A percentile compares a stretch with the other conserved stretches of the same genome.
Evolutionary conservation across 2,113 vertebrate genomes (phyloP).

Genomic region (Thermophis baileyi): DNA sequence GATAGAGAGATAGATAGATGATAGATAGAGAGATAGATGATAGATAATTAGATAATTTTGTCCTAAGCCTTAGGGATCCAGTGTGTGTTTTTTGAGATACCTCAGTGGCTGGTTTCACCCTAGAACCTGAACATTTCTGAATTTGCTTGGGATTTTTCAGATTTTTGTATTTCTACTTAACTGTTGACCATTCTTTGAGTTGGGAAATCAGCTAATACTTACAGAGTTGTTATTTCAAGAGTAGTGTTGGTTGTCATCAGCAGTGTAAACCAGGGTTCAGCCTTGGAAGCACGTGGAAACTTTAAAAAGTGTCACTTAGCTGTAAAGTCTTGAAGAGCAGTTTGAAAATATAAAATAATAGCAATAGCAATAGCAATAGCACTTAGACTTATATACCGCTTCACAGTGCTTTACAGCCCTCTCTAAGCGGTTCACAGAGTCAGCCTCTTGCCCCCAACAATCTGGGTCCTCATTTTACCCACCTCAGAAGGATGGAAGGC

Average conservation of each 20-base stretch:
- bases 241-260: not conserved
- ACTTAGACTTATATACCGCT: no score
- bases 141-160: not conserved
- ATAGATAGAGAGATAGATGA: no score
- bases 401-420: no score
- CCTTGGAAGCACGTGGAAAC: not conserved
- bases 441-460: no score
- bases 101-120: not conserved
- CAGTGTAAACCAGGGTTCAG: not conserved
- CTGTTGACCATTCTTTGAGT: not conserved
- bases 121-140: not conserved
- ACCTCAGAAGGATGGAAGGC: no score
- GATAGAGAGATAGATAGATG: no score
- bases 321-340: not conserved
- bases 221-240: not conserved
- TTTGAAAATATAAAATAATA: no score
- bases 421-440: no score
- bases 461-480: no score
- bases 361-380: no score
- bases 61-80: not conserved
- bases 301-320: not conserved
- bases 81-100: not conserved
- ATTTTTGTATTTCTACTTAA: not conserved
- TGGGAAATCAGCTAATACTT: not conserved
- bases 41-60: no score